These are phyloP conservation scores for Danio albolineatus DNA, from an alignment of 2,797 vertebrate genomes.

Conservation along the genomic window DNA sequence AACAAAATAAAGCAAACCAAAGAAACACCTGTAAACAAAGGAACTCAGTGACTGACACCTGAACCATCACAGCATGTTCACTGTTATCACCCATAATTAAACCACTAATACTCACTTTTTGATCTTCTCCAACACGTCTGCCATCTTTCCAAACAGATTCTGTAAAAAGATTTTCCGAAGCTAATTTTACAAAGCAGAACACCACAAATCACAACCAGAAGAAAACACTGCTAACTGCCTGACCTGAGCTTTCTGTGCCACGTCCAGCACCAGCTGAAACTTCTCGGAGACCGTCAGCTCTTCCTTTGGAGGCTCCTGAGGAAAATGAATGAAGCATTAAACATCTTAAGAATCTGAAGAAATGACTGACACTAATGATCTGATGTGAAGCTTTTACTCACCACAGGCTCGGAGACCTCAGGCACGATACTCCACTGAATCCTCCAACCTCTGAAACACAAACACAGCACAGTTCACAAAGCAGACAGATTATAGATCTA, in stretches of 20 bases:
- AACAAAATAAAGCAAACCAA: background rate
- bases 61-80: background rate
- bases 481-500: no score
- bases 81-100: background rate
- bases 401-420: constrained; percentile 90
- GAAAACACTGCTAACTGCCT: background rate
- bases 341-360: background rate
- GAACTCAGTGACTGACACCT: no score
- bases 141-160: constrained; percentile 98
- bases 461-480: background rate
- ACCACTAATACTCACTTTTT: constrained; percentile 87
- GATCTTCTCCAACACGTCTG: constrained; percentile 96
- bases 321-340: background rate
- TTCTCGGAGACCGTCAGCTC: constrained; percentile 97
- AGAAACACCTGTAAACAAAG: background rate
- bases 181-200: background rate
- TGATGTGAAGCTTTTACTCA: constrained; percentile 68
- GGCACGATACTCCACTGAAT: constrained; percentile 99
- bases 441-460: constrained; percentile 89
- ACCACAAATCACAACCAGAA: background rate
- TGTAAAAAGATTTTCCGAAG: constrained; percentile 63
- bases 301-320: constrained; percentile 92
- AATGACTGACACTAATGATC: background rate
- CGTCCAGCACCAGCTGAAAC: constrained; percentile 96
- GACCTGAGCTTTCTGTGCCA: constrained; percentile 97